Percentiles rank a stretch among this genome's conserved stretches.
Evolutionary conservation across 2,113 vertebrate genomes (phyloP).

Genomic region (Tauraco erythrolophus): DNA sequence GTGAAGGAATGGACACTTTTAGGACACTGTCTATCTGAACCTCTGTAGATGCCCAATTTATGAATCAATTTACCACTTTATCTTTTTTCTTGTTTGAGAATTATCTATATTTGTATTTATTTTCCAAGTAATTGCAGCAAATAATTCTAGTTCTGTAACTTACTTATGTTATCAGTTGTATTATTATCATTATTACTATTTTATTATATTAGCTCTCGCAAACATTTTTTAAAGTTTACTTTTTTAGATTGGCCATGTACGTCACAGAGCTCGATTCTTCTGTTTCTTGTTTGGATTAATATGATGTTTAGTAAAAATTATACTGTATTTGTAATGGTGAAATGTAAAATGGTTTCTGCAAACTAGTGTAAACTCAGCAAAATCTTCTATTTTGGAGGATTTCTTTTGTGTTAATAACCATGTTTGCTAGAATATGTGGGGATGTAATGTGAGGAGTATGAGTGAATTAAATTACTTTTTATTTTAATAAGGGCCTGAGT

Average conservation of each 20-base stretch:
- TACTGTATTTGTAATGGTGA: neutral
- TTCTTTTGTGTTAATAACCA: neutral
- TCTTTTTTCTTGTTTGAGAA: neutral
- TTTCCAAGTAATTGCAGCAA: neutral
- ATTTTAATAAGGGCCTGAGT: too few relatives aligned
- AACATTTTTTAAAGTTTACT: neutral
- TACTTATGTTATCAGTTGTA: neutral
- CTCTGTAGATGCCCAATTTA: neutral
- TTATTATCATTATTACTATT: neutral
- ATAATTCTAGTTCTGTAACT: neutral
- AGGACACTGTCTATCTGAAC: neutral
- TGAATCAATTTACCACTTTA: neutral
- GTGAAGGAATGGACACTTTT: neutral
- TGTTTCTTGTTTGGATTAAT: neutral
- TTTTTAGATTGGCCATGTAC: neutral
- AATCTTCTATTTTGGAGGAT: neutral
- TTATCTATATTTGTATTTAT: neutral
- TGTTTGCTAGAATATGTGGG: neutral
- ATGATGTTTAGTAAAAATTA: neutral
- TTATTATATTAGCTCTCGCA: neutral
- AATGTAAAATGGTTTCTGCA: neutral
- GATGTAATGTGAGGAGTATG: neutral
- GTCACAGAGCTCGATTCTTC: rapidly evolving
- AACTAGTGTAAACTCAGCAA: neutral
- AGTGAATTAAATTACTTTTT: neutral